Base-by-base conservation (phyloP, 2,113 vertebrate species). In the Perca flavescens region DNA sequence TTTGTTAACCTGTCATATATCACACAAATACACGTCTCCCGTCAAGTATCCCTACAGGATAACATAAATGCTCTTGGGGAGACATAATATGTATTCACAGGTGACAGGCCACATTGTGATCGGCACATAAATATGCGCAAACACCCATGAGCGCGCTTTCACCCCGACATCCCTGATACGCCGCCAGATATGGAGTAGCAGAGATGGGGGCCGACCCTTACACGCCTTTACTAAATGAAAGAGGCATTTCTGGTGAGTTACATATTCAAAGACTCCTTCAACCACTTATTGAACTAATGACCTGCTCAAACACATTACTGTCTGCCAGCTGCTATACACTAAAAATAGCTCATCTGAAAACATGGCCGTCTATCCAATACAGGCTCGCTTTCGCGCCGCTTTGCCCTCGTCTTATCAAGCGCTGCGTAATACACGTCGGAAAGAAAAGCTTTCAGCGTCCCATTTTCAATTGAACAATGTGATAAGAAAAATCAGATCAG, bases 401-500 rank as follows among this genome's bases (percentile, higher is more conserved):
- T 82, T 86, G 49, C 84, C 77, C 83, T 83, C 75, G 64, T 22
- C 91, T 92, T 92, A 94, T 93, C 92, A 90, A 43, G 80, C 64
- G 36, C 72, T 8, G 70, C 61, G 79, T 92, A 92, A 94, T 91
- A 84, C 89, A 86, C 52, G 83, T 49, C 31, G 86, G 91, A 92
- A 79, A 92, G 91, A 89, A 93, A 93, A 94, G 93, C 91, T 94
- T 94, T 94, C 93, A 92, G 90, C 80, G 76, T 84, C 87, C 83
- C 85, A 63, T 79, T 89, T 89, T 93, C 91, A 92, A 92, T 88
- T 93, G 90, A 90, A 90, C 89, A 90, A 90, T 79, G 79, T 46
- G 91, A 94, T 94, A 93, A 92, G 90, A 86, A 86, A 89, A 93
- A 94, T 91, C 93, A 85, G 91, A 94, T 94, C 91, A 92, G 86